Base-by-base conservation (phyloP, 2,113 vertebrate genomes). In the Thalassarche chlororhynchos region DNA sequence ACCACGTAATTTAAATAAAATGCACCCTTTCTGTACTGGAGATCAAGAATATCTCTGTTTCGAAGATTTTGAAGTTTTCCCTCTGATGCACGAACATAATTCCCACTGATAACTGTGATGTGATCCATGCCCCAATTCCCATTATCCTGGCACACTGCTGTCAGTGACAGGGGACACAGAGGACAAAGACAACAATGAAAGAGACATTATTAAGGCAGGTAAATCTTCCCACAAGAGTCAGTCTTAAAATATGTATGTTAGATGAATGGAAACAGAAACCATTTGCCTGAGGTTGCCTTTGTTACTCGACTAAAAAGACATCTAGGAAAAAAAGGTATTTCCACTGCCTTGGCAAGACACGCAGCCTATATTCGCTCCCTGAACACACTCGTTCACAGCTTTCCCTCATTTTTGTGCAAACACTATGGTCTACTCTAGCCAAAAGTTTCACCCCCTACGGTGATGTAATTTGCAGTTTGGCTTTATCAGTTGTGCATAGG, bases 141-240 rank as follows among this genome's bases (percentile, higher is more conserved):
- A 81, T 88, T 92, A 88, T 88, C 79, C 80, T 89, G 88, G 38
- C 71, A 89, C 34, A 6, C 46, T 10, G 38, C 64, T 88, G 61
- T 83, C 84, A 46, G 47, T 32, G 54, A 66, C 75, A 81, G 68
- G 57, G 34, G 46, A 83, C 42, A 57, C 42, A 46, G 24, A 89
- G 38, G 69, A 94, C 80, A 87, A 96, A 94, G 92, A 54, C 51
- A 90, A 87, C 66, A 90, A 77, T 68, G 80, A 74, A 75, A 92
- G 60, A 55, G 46, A 81, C 36, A 20, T 91, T 68, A 96, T 92
- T 83, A 94, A 81, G 62, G 72, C 64, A 86, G 68, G n/a, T 84
- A 89, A 95, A 94, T 71, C 52, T 78, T 84, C 60, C 84, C 65
- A 65, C 32, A 26, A 71, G 46, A 66, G 24, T 60, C 66, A 80